Percentiles rank a stretch among this genome's conserved stretches.
Evolutionary conservation across 2,888 invertebrate genomes (phyloP).

Genomic region (Eubasilissa splendida): DNA sequence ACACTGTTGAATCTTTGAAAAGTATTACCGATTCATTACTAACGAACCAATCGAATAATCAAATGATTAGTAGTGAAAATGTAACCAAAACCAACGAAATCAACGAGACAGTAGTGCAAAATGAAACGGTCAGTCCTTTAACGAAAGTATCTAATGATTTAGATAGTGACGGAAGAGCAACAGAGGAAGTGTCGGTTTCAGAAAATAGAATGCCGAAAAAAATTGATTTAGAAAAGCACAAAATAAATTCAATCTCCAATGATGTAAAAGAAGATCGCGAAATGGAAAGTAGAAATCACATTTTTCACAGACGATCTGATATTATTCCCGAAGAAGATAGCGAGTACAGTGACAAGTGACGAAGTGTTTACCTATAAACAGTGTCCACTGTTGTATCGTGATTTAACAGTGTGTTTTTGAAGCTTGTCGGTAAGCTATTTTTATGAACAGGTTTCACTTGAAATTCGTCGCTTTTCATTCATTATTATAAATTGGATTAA

Average conservation of each 20-base stretch:
- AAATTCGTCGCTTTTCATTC: too few relatives aligned
- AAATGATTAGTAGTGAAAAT: neutral
- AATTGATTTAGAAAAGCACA: neutral
- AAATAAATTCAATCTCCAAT: neutral
- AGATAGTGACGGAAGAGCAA: neutral
- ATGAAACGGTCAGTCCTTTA: neutral
- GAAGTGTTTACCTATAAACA: too few relatives aligned
- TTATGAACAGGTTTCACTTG: too few relatives aligned
- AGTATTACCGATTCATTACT: neutral
- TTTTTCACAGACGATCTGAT: conserved; percentile 36
- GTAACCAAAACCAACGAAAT: neutral
- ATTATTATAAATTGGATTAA: too few relatives aligned
- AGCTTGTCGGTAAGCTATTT: too few relatives aligned
- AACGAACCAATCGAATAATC: neutral
- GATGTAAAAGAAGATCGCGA: neutral
- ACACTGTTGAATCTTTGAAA: conserved; percentile 33
- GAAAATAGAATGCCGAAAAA: conserved; percentile 6
- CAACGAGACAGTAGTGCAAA: neutral
- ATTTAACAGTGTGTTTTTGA: too few relatives aligned
- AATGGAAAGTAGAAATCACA: neutral
- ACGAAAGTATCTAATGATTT: neutral
- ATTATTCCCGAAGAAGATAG: conserved; percentile 40
- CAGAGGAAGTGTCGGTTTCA: neutral
- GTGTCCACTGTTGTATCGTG: too few relatives aligned
- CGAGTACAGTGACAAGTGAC: neutral